These are phyloP conservation scores for Ctenosaura bakeri DNA, from an alignment of 2,797 vertebrate species.

Conservation along the genomic window DNA sequence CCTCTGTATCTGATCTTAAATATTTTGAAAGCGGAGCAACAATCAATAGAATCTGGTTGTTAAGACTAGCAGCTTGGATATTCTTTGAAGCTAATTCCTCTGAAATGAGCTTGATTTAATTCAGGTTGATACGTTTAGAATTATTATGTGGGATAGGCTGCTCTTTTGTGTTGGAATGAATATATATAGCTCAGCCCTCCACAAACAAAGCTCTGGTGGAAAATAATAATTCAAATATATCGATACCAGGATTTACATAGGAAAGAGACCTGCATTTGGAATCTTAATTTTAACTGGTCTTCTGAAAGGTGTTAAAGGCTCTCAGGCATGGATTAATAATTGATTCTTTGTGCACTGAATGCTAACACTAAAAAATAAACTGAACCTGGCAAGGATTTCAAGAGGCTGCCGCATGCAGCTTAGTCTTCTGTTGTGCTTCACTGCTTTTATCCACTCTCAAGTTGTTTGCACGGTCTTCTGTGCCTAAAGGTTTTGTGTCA, in stretches of 20 bases:
- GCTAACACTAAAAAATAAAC: constrained; percentile 5
- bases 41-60: neutral
- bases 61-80: neutral
- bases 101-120: constrained; percentile 2
- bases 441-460: constrained; percentile 30
- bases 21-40: neutral
- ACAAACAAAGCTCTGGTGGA: neutral
- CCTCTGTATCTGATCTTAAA: neutral
- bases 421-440: constrained; percentile 28
- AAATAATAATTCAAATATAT: neutral
- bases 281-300: constrained; percentile 1
- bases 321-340: constrained; percentile 25
- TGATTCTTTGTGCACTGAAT: constrained; percentile 12
- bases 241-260: neutral
- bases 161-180: neutral
- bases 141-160: neutral
- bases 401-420: constrained; percentile 11
- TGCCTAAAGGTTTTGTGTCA: constrained; percentile 32
- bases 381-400: constrained; percentile 27
- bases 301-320: neutral
- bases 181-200: neutral
- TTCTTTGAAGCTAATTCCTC: neutral
- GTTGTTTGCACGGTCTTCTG: constrained; percentile 37
- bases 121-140: neutral
- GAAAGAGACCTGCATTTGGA: neutral